A percentile compares a stretch with the other conserved stretches of the same genome.
Evolutionary conservation across 2,888 invertebrate genomes (phyloP).

Genomic region (Sarcophaga subvicina): DNA sequence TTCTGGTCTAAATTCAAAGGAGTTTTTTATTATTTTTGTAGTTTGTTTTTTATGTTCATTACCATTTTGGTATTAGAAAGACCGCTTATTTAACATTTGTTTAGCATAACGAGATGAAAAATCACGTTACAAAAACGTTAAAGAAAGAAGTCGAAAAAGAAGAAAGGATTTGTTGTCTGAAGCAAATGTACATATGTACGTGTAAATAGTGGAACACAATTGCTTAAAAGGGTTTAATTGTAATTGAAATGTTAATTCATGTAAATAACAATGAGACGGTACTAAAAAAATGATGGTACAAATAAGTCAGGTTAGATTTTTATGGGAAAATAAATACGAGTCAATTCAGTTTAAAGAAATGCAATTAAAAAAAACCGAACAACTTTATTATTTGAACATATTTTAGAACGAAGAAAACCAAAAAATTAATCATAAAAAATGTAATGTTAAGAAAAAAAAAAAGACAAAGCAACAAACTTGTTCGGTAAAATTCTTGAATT

Average conservation of each 20-base stretch:
- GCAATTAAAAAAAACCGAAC: background rate
- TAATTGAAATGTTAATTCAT: constrained; percentile 39
- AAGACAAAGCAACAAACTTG: too few species aligned
- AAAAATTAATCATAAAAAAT: background rate
- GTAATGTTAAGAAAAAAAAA: too few species aligned
- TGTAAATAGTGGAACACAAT: constrained; percentile 10
- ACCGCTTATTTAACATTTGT: constrained; percentile 53
- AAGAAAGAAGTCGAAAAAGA: background rate
- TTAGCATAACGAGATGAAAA: constrained; percentile 52
- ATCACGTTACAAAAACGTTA: constrained; percentile 31
- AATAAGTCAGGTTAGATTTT: background rate
- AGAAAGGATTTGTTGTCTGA: constrained; percentile 13
- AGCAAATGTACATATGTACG: background rate
- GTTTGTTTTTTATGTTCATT: constrained; percentile 24
- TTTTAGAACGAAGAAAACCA: background rate
- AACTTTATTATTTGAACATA: background rate
- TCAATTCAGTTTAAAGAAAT: constrained; percentile 1
- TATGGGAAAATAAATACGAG: background rate
- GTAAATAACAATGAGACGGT: constrained; percentile 6
- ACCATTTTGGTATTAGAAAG: constrained; percentile 49
- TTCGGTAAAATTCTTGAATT: too few species aligned
- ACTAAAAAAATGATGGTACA: background rate
- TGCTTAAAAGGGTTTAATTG: constrained; percentile 27
- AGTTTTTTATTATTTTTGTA: background rate
- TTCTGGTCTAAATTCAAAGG: constrained; percentile 46